A percentile compares a stretch with the other conserved stretches of the same genome.
Conservation (phyloP, 2,797 vertebrate genomes). For the Morelia viridis region DNA sequence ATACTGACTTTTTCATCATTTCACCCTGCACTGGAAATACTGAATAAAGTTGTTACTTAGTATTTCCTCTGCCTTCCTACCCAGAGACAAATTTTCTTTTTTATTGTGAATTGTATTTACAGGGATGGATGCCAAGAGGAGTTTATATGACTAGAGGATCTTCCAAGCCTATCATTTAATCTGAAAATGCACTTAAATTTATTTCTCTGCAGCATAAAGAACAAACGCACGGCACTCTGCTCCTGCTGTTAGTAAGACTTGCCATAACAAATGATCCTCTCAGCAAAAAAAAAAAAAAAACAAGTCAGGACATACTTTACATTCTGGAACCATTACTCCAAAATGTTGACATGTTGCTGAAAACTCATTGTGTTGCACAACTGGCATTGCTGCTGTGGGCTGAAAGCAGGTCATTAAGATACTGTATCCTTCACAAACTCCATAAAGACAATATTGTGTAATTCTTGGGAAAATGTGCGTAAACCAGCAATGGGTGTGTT, state of each 20-base stretch:
- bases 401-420: constrained; percentile 18
- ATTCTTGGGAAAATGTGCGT: constrained; percentile 28
- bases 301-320: constrained; percentile 15
- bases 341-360: constrained; percentile 10
- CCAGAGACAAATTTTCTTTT: neutral
- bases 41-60: neutral
- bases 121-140: constrained; percentile 10
- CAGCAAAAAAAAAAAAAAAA: neutral
- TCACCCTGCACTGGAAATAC: neutral
- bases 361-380: constrained; percentile 36
- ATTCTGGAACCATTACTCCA: constrained; percentile 24
- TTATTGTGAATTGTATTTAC: neutral
- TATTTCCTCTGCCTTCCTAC: neutral
- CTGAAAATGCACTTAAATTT: constrained; percentile 31
- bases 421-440: constrained; percentile 18
- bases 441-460: constrained; percentile 29
- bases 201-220: constrained; percentile 32
- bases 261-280: constrained; percentile 20
- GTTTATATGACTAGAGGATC: neutral
- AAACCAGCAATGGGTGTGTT: neutral
- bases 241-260: constrained; percentile 19
- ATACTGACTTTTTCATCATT: neutral
- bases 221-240: neutral
- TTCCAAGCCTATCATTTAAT: constrained; percentile 30
- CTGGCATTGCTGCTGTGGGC: constrained; percentile 23